phyloP scores from a whole-genome alignment of 2,113 vertebrate genomes.

The Nothoprocta perdicaria region DNA sequence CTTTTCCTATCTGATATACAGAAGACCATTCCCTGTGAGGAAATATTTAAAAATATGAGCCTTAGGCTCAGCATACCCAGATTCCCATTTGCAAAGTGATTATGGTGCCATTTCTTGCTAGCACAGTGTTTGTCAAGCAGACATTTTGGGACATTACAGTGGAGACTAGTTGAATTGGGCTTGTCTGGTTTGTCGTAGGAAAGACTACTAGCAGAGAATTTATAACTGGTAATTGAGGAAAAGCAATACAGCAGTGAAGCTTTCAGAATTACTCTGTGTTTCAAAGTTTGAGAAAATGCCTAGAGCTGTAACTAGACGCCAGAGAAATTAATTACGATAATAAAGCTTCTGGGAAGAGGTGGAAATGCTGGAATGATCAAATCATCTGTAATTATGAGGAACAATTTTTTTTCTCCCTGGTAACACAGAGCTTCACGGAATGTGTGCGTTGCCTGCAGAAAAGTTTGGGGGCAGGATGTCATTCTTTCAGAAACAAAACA shows the following conservation, averaged over 20 bases:
- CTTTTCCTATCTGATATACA: background rate
- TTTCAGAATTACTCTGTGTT: slow-evolving; percentile 11
- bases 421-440: slow-evolving; percentile 21
- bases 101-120: background rate
- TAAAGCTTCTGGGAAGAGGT: slow-evolving; percentile 62
- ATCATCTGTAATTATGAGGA: slow-evolving; percentile 38
- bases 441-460: slow-evolving; percentile 44
- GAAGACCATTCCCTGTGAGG: background rate
- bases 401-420: slow-evolving; percentile 16
- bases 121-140: background rate
- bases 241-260: background rate
- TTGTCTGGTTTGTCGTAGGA: background rate
- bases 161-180: background rate
- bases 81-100: background rate
- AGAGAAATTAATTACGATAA: slow-evolving; percentile 64
- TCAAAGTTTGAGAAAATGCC: slow-evolving; percentile 56
- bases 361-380: slow-evolving; percentile 46
- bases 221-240: background rate
- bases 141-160: background rate
- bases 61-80: background rate
- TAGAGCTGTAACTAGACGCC: slow-evolving; percentile 45
- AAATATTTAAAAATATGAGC: background rate
- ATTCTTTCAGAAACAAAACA: slow-evolving; percentile 44
- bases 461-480: slow-evolving; percentile 18
- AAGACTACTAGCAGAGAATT: background rate